Conservation (phyloP, 2,888 invertebrate genomes). For the Pandemis corylana region DNA sequence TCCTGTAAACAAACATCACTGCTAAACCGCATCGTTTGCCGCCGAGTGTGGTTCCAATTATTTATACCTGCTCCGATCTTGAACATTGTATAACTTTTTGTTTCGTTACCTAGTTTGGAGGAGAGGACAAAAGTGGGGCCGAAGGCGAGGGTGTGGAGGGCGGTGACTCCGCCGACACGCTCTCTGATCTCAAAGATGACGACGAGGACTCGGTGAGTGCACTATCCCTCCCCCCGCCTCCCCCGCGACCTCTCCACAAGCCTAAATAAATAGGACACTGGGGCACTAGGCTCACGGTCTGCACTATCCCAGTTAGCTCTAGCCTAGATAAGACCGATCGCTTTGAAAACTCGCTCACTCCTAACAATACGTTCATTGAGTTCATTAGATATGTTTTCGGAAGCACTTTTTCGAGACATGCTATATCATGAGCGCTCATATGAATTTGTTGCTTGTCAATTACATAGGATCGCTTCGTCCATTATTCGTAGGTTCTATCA, state of each 20-base stretch:
- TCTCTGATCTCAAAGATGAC: constrained; percentile 83
- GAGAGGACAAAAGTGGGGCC: constrained; percentile 66
- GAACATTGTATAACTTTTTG: constrained; percentile 17
- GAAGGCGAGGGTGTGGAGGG: constrained; percentile 66
- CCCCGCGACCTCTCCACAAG: constrained; percentile 45
- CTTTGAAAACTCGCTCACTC: constrained; percentile 49
- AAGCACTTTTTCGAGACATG: constrained; percentile 47
- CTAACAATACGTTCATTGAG: constrained; percentile 45
- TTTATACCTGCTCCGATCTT: neutral
- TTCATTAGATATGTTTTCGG: constrained; percentile 46
- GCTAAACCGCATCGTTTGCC: neutral
- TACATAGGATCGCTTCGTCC: constrained; percentile 76
- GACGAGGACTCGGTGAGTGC: constrained; percentile 90
- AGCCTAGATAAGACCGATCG: constrained; percentile 51
- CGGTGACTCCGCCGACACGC: constrained; percentile 70
- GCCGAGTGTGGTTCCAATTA: constrained; percentile 12
- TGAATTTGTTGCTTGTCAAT: constrained; percentile 69
- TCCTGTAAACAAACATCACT: neutral
- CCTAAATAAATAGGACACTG: constrained; percentile 73
- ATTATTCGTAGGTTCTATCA: constrained; percentile 80
- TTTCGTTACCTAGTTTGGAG: constrained; percentile 53
- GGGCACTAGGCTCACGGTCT: constrained; percentile 67
- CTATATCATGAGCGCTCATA: constrained; percentile 56
- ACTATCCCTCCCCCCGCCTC: constrained; percentile 53
- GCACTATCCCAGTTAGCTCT: constrained; percentile 61